These are phyloP conservation scores for Malacoctenus gilli DNA, from an alignment of 2,797 vertebrate species.

Conservation along the genomic window DNA sequence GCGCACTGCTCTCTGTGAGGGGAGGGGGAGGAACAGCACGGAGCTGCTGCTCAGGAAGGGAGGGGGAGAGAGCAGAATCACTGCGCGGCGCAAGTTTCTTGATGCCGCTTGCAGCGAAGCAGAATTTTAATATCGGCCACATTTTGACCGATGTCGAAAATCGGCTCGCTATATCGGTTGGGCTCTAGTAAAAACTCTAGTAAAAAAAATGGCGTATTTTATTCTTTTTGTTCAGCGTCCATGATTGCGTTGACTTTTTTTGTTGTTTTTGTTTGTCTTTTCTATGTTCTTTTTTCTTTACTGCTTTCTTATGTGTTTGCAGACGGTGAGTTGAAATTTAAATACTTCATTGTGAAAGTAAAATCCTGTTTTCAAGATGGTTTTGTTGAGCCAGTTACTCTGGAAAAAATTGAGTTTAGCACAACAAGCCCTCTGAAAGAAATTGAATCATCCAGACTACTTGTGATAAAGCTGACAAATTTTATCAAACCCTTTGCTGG, in stretches of 20 bases:
- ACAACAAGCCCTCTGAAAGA: neutral
- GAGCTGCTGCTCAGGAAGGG: too few relatives aligned
- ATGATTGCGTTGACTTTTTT: constrained; percentile 86
- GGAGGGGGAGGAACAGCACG: too few relatives aligned
- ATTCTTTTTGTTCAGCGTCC: constrained; percentile 79
- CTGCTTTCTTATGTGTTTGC: constrained; percentile 98
- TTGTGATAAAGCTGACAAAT: constrained; percentile 3
- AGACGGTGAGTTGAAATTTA: constrained; percentile 97
- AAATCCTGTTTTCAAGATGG: constrained; percentile 82
- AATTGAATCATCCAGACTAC: constrained; percentile 7
- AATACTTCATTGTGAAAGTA: constrained; percentile 81
- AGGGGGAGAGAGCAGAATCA: too few relatives aligned
- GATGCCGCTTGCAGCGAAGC: too few relatives aligned
- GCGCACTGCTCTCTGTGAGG: too few relatives aligned
- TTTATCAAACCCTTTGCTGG: neutral
- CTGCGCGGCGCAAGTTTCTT: too few relatives aligned
- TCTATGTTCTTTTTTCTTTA: constrained; percentile 85
- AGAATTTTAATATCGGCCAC: too few relatives aligned
- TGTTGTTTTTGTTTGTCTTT: constrained; percentile 81
- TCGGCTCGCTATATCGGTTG: too few relatives aligned
- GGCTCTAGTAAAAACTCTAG: too few relatives aligned
- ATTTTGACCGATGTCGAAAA: too few relatives aligned
- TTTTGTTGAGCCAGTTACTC: constrained; percentile 39
- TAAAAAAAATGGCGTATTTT: constrained; percentile 67
- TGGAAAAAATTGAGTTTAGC: neutral